phyloP scores from a whole-genome alignment of 2,888 invertebrate species.

The Macrosoma leucophasiata region DNA sequence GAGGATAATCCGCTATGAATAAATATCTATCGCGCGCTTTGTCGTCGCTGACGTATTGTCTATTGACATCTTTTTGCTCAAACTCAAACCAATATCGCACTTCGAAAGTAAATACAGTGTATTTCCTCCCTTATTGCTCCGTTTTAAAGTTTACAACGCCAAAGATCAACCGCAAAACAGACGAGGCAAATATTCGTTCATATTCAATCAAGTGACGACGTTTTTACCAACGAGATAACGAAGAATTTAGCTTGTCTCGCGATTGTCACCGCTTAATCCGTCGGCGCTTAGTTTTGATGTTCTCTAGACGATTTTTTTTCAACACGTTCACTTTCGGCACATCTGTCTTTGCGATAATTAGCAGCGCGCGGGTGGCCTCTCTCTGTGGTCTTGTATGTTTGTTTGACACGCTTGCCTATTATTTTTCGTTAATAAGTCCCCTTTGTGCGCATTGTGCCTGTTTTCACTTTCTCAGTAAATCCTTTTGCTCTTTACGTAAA shows the following conservation, averaged over 20 bases:
- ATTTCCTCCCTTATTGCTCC: not conserved
- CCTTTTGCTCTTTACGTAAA: conserved; percentile 51
- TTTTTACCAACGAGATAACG: conserved; percentile 14
- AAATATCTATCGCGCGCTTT: conserved; percentile 62
- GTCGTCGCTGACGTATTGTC: conserved; percentile 62
- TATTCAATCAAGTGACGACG: conserved; percentile 14
- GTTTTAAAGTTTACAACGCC: not conserved
- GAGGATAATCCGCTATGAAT: conserved; percentile 69
- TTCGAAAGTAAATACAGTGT: no score
- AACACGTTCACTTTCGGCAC: conserved; percentile 56
- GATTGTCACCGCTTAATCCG: conserved; percentile 47
- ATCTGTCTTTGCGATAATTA: conserved; percentile 65
- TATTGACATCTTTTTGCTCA: conserved; percentile 56
- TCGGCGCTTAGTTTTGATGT: conserved; percentile 71
- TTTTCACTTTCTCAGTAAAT: conserved; percentile 68
- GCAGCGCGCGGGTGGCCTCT: conserved; percentile 54
- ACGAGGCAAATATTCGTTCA: not conserved
- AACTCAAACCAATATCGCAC: no score
- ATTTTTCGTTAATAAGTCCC: conserved; percentile 48
- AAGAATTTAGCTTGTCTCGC: conserved; percentile 9
- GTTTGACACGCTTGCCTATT: conserved; percentile 43
- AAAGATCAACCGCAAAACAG: not conserved
- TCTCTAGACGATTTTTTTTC: conserved; percentile 57
- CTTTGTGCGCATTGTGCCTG: conserved; percentile 54
- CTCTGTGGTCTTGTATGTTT: conserved; percentile 36